Base-by-base conservation (phyloP, 1,140 invertebrate genomes). In the Hylyphantes graminicola region DNA sequence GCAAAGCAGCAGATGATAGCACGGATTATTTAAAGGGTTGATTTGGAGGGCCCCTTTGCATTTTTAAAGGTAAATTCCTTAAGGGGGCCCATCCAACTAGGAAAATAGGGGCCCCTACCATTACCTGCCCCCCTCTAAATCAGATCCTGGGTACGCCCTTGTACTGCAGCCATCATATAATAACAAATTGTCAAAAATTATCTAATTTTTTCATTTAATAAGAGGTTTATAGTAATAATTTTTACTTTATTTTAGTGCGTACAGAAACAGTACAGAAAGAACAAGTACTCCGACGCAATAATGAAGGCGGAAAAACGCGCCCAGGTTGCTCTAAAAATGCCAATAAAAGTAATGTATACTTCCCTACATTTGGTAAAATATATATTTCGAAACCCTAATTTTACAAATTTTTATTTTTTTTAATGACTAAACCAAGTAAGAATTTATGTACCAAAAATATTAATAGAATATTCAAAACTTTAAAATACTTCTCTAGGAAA, bases 321-420 rank as follows among this genome's bases (percentile, higher is more conserved):
- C n/a, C 21, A 74, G 5, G 2, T 21, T 7, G 54, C 72, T 13
- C 19, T 74, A 13, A 74, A 74, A 59, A 74, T 74, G 72, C 4
- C 72, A 21, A 55, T 59, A 9, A 74, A 74, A 17, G 72, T 74
- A n/a, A 74, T 57, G 57, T 74, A 74, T n/a, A n/a, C 11, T 11
- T 9, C 21, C 21, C 57, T 7, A 3, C n/a, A 57, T 21, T 6
- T 8, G n/a, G 19, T 57, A 48, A 35, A 13, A 17, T 65, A 19
- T 4, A 65, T 21, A 9, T 17, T 65, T 65, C 5, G 17, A 65
- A n/a, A 35, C 35, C 5, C 2, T 59, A 3, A 6, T 13, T 59
- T 13, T n/a, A 13, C n/a, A 59, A 13, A 4, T 59, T 3, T 59
- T 13, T 7, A 59, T n/a, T 6, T 59, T 59, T 59, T 12, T 6